Base-by-base conservation (phyloP, 2,888 invertebrate genomes). In the Sminthurides aquaticus region DNA sequence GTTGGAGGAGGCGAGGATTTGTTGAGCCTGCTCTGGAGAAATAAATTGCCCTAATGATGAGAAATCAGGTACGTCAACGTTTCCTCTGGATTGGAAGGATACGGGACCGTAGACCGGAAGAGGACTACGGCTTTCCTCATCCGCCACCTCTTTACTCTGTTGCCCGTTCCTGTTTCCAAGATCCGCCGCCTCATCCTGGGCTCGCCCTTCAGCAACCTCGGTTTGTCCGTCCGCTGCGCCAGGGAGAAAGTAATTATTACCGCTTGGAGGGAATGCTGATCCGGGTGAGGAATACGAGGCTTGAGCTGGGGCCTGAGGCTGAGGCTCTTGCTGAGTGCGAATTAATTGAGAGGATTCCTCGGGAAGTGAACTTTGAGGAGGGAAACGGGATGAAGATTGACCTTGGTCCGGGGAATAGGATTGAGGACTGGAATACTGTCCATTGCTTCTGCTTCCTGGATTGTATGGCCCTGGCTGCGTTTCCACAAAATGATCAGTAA, bases 401-500 rank as follows among this genome's bases (percentile, higher is more conserved):
- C 8, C 43, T 15, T 34, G 43, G 43, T 5, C 15, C 15, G 43
- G 8, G 5, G 15, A 11, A 11, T 34, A 5, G 8, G 43, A 34
- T 15, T 34, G 43, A 5, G 43, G 43, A 11, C 15, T 5, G 8
- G 5, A 15, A 5, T 11, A 5, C 5, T 15, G 8, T 34, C 5
- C 43, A 34, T 34, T 34, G 15, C 15, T 34, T 5, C 15, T 34
- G 43, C 43, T 34, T 15, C 43, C 8, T 5, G 8, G 8, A 34
- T 34, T 34, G 43, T 34, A 34, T 5, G 43, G 15, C 43, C 27
- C 60, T 20, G 22, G 68, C 60, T 56, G 60, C 11, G 69, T 68
- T 61, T 72, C 71, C 8, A 67, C 65, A 56, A 72, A 74, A 52
- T 74, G 74, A 27, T 65, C 66, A 1, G 70, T 71, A 1, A 74